A percentile compares a stretch with the other conserved stretches of the same genome.
Evolutionary conservation across 2,797 vertebrate genomes (phyloP).

Genomic region (Xerus rutilus): DNA sequence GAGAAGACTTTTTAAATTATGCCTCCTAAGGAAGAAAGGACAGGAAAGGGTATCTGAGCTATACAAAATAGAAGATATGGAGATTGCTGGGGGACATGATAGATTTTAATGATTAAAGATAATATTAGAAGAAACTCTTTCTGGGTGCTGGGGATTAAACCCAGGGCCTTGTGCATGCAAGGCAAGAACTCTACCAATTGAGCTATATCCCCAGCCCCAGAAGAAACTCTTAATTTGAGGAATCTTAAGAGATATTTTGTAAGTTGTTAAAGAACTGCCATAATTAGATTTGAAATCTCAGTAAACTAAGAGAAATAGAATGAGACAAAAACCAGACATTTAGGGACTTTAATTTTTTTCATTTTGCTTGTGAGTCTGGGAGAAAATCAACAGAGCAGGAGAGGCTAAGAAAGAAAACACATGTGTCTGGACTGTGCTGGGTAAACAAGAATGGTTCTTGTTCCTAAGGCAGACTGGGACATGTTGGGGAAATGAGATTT

Average conservation of each 20-base stretch:
- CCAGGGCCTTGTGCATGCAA: no score
- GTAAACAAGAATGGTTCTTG: background rate
- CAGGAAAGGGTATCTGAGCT: background rate
- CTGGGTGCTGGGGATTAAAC: no score
- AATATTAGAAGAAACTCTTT: background rate
- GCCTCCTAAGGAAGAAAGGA: background rate
- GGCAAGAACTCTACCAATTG: no score
- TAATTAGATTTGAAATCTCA: background rate
- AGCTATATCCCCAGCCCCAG: background rate
- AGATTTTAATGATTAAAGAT: background rate
- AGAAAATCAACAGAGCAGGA: background rate
- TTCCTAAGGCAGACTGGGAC: background rate
- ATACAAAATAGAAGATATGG: background rate
- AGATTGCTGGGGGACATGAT: background rate
- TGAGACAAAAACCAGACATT: background rate
- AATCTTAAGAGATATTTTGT: background rate
- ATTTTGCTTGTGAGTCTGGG: slow-evolving; percentile 11
- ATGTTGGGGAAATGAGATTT: background rate
- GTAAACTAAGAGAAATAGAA: background rate
- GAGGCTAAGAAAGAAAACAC: background rate
- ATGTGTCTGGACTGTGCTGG: background rate
- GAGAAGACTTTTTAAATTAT: background rate
- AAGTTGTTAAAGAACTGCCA: background rate
- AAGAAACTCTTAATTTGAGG: background rate
- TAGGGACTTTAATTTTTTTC: background rate